A percentile compares a stretch with the other conserved stretches of the same genome.
These are phyloP conservation scores for Percina caprodes DNA, from an alignment of 2,113 vertebrate species.

Conservation along the genomic window DNA sequence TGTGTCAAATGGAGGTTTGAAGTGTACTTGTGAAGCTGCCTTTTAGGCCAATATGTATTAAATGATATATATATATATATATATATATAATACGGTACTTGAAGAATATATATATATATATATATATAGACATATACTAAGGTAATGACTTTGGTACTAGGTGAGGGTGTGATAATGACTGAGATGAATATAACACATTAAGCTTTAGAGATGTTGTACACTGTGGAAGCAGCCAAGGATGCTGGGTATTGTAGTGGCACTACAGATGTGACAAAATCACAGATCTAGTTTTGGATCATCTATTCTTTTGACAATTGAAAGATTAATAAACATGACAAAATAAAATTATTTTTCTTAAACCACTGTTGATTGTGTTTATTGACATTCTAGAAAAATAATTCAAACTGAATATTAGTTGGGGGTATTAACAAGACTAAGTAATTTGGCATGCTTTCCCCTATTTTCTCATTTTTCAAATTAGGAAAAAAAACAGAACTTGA, in stretches of 20 bases:
- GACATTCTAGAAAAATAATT: conserved; percentile 52
- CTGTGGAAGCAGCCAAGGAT: conserved; percentile 64
- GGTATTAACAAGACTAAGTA: not conserved
- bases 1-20: conserved; percentile 57
- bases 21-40: conserved; percentile 74
- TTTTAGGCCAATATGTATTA: conserved; percentile 66
- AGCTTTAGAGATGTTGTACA: conserved; percentile 74
- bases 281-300: conserved; percentile 80
- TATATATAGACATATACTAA: conserved; percentile 36
- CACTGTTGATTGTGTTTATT: conserved; percentile 60
- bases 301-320: conserved; percentile 80
- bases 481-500: conserved; percentile 17
- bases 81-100: conserved; percentile 77
- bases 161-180: conserved; percentile 54
- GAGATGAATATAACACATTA: conserved; percentile 47
- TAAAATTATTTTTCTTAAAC: conserved; percentile 86
- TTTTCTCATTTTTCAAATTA: conserved; percentile 8
- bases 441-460: not conserved
- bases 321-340: conserved; percentile 72
- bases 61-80: conserved; percentile 55
- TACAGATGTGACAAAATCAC: conserved; percentile 65
- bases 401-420: conserved; percentile 10
- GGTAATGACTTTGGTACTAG: conserved; percentile 69
- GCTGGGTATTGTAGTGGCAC: conserved; percentile 61
- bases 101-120: conserved; percentile 57